Base-by-base conservation (phyloP, 1,140 invertebrate species). In the Pseudoatta argentina region DNA sequence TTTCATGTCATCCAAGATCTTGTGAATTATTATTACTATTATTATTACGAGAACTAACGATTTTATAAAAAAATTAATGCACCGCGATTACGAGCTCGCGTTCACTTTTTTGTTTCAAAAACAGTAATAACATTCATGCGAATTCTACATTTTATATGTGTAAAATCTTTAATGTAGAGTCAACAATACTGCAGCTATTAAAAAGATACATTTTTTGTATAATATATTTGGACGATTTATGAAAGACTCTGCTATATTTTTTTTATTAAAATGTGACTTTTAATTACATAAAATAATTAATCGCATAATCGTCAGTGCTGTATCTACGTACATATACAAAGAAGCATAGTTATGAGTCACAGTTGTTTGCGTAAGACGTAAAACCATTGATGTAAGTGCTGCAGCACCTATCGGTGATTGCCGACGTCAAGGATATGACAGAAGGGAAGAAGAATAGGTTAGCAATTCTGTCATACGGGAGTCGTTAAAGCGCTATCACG, bases 401-500 rank as follows among this genome's bases (percentile, higher is more conserved):
- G 48, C 16, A 57, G 27, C 21, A 67, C 48, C 61, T 75, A 85
- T 88, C 75, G 34, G 30, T 55, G 72, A 34, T 72, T 53, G 48
- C 24, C 79, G 81, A 71, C 69, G 67, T 48, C 51, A 30, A 30
- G 8, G 57, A 24, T 53, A 21, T 55, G 82, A 78, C 55, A 86
- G 51, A 21, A 66, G 21, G 30, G 55, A 27, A 55, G 34, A 76
- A 87, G 61, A 39, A 82, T 53, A 39, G 51, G 64, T 87, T 71
- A 64, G 69, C 24, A 67, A 14, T 18, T 59, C 48, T 76, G 69
- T 78, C 89, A 73, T 83, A 81, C 59, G 85, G 69, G 85, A 85
- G 79, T 91, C 85, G 89, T 91, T 91, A 91, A 91, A 88, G 89
- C 75, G 85, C 48, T 91, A 91, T 91, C 90, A 51, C 69, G 71